A percentile compares a stretch with the other conserved stretches of the same genome.
Conservation (phyloP, 2,888 invertebrate species). For the Timandra comae region DNA sequence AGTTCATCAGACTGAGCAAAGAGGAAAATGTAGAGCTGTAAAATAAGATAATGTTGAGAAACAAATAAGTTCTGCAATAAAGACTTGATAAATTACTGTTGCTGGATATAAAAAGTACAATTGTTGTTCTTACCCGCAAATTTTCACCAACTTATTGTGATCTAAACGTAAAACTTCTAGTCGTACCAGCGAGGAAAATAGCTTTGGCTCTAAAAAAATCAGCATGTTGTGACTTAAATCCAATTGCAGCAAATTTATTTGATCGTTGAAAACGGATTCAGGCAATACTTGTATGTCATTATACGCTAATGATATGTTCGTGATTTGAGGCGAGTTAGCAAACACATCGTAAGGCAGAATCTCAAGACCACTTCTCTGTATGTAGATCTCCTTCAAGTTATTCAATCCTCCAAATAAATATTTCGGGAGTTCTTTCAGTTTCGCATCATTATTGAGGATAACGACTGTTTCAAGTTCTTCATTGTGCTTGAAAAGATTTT, state of each 20-base stretch:
- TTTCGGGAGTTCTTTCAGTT: constrained; percentile 75
- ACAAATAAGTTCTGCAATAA: too few species aligned
- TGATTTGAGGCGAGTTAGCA: constrained; percentile 74
- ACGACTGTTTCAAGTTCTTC: constrained; percentile 70
- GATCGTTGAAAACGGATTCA: constrained; percentile 77
- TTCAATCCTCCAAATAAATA: constrained; percentile 78
- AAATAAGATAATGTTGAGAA: constrained; percentile 9
- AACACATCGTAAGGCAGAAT: constrained; percentile 79
- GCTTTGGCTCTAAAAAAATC: constrained; percentile 69
- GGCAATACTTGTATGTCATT: constrained; percentile 78
- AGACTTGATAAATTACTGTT: background rate
- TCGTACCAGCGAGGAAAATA: constrained; percentile 75
- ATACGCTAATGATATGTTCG: constrained; percentile 77
- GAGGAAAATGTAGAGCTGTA: constrained; percentile 71
- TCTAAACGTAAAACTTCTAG: constrained; percentile 79
- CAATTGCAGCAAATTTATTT: constrained; percentile 77
- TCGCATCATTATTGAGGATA: constrained; percentile 75
- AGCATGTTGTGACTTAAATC: constrained; percentile 82
- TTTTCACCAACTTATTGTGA: constrained; percentile 77
- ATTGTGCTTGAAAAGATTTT: constrained; percentile 76
- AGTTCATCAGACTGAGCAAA: constrained; percentile 65
- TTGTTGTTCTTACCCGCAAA: constrained; percentile 74
- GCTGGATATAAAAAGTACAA: constrained; percentile 8
- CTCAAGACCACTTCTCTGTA: constrained; percentile 76
- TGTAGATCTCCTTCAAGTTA: constrained; percentile 72